These are phyloP conservation scores for Contarinia nasturtii DNA, from an alignment of 1,140 invertebrate species.

Conservation along the genomic window DNA sequence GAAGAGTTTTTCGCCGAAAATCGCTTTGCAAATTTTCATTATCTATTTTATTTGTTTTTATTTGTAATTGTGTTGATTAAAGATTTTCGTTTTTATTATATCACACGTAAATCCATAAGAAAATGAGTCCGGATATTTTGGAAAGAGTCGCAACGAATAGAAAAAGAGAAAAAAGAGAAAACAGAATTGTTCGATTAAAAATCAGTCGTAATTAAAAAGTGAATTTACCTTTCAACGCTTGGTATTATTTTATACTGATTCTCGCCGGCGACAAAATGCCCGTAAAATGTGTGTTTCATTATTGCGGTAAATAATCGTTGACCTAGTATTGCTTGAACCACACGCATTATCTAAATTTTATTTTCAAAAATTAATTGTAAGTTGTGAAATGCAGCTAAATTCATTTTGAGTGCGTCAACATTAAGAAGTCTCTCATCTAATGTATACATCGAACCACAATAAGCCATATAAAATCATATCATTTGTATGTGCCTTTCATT, in stretches of 20 bases:
- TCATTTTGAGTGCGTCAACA: no score
- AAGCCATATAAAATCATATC: no score
- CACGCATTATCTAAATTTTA: constrained; percentile 58
- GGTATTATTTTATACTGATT: constrained; percentile 23
- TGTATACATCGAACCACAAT: no score
- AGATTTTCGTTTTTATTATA: no score
- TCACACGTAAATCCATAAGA: no score
- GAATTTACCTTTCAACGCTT: constrained; percentile 22
- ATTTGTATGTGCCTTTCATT: no score
- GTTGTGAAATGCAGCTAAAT: no score
- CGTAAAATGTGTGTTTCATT: constrained; percentile 83
- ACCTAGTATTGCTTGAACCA: constrained; percentile 51
- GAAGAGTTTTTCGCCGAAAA: constrained; percentile 80
- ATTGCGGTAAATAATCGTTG: constrained; percentile 52
- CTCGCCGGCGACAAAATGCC: constrained; percentile 90
- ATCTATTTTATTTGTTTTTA: constrained; percentile 33
- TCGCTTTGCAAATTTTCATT: constrained; percentile 58
- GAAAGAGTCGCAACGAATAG: not conserved
- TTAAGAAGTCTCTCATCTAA: no score
- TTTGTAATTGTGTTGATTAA: no score
- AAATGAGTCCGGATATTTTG: no score
- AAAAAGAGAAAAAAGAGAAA: constrained; percentile 25
- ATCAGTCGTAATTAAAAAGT: constrained; percentile 4
- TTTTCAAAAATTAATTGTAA: no score
- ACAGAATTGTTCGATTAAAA: constrained; percentile 10